Conservation (phyloP, 2,113 vertebrate species). For the Seriola quinqueradiata region DNA sequence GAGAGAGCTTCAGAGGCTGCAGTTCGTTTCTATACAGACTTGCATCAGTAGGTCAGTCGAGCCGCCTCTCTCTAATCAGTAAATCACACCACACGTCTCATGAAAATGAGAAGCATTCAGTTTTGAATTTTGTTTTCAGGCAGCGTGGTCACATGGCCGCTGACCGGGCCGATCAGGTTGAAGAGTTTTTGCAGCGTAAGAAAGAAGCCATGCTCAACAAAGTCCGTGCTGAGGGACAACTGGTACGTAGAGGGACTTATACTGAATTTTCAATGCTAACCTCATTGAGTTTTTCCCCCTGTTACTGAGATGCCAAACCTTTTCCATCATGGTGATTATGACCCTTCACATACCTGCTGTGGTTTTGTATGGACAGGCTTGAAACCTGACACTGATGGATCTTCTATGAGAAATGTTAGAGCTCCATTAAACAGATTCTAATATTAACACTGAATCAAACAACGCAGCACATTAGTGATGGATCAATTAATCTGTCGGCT, state of each 20-base stretch:
- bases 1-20: slow-evolving; percentile 90
- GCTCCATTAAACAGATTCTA: background rate
- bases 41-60: slow-evolving; percentile 79
- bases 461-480: background rate
- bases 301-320: background rate
- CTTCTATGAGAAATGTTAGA: background rate
- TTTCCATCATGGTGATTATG: background rate
- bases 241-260: slow-evolving; percentile 86
- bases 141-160: slow-evolving; percentile 84
- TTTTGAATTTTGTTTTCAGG: slow-evolving; percentile 75
- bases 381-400: slow-evolving; percentile 4
- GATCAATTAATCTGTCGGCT: no score
- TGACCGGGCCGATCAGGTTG: slow-evolving; percentile 91
- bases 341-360: background rate
- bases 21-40: slow-evolving; percentile 87
- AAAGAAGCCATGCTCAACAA: slow-evolving; percentile 97
- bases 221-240: slow-evolving; percentile 95
- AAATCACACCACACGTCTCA: background rate
- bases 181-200: slow-evolving; percentile 96
- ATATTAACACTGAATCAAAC: slow-evolving; percentile 1
- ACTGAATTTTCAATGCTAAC: background rate
- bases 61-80: background rate
- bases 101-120: background rate
- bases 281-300: background rate
- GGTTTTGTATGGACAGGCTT: slow-evolving; percentile 4